Evolutionary conservation across 1,140 invertebrate genomes (phyloP), one percentile per base, ranked within the genome.

Genomic region (Andricus grossulariae): DNA sequence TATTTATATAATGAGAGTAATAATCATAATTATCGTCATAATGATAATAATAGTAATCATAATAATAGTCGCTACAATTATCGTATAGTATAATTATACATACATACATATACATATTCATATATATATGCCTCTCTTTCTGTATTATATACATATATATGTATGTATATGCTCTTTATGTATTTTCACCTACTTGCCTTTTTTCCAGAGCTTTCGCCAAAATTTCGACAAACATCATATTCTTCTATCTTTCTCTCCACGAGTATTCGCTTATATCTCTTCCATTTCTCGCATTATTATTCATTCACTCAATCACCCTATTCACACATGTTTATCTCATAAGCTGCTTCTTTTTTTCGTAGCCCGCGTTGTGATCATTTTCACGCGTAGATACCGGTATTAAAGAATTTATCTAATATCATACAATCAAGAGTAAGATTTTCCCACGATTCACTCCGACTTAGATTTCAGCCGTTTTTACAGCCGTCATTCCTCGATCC

Each of bases 1-100:
- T 86, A 86, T 87, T 85, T 84, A 86, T 85, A 88, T 80, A 85
- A 83, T 85, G 77, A 83, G 80, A 80, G 78, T 83, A 81, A 83
- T 84, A 82, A 84, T 85, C 81, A 88, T 82, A 83, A 84, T 82
- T 77, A 86, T 88, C 80, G 73, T 84, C 73, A 79, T 85, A 85
- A 88, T 88, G 75, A 88, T 90, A 87, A 88, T 90, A 85, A 88
- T 90, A 88, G 86, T 86, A 85, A 85, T 86, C 84, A 84, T 85
- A 88, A 87, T 86, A 85, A 82, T 79, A 82, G 84, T 85, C 74
- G 82, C 85, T 88, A 89, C 83, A 85, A 83, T 85, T 86, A 88
- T 86, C 85, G 86, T 85, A 85, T 87, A 85, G 84, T 85, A 81
- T 86, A 87, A 84, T 89, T 79, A 82, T 87, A 86, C 87, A 88